These are phyloP conservation scores for Periplaneta americana DNA, from an alignment of 1,140 invertebrate species.

Conservation along the genomic window DNA sequence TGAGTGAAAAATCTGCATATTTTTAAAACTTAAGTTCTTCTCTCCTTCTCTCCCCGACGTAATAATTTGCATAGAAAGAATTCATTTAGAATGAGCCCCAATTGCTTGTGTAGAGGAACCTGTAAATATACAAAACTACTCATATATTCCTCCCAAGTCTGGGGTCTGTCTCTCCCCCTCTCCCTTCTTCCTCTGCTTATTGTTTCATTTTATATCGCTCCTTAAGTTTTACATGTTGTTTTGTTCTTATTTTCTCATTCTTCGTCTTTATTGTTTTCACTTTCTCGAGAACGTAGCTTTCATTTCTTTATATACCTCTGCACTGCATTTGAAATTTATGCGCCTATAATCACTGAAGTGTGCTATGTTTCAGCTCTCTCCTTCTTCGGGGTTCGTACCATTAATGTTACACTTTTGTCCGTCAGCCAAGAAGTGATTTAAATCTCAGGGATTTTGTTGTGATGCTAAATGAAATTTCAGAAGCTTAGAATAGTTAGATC, in stretches of 20 bases:
- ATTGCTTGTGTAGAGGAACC: neutral
- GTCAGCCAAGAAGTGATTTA: no score
- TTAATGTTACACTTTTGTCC: neutral
- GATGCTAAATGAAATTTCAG: no score
- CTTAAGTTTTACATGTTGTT: neutral
- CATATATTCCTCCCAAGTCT: neutral
- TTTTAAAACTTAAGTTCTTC: neutral
- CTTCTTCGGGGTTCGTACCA: neutral
- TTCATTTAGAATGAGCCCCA: neutral
- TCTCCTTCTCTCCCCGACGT: neutral
- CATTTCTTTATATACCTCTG: neutral
- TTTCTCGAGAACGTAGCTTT: neutral
- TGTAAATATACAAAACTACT: neutral
- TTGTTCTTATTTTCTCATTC: neutral
- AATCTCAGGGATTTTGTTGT: no score
- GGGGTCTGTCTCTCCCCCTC: neutral
- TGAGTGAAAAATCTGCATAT: neutral
- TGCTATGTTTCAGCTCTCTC: no score
- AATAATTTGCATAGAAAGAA: neutral
- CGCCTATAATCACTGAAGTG: neutral
- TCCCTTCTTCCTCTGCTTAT: neutral
- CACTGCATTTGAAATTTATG: neutral
- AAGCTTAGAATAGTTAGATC: no score
- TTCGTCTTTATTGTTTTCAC: neutral
- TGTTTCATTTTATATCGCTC: neutral